phyloP scores from a whole-genome alignment of 64 coral and sea anemone genomes.

The Montipora cactus region DNA sequence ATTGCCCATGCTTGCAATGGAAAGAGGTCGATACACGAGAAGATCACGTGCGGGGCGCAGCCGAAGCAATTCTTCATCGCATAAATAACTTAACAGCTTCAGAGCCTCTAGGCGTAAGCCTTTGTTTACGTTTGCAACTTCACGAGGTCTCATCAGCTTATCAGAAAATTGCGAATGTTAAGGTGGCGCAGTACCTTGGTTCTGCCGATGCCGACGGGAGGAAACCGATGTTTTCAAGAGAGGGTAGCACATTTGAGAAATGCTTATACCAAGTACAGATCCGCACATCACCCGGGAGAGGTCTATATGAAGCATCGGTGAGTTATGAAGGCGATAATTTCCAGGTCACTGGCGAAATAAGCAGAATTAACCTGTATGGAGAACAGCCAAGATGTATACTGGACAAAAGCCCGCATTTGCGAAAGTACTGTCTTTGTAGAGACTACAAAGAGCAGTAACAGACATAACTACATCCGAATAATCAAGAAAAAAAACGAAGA shows the following conservation, averaged over 20 bases:
- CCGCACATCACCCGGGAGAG: constrained; percentile 78
- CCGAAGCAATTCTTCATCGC: constrained; percentile 69
- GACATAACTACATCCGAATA: neutral
- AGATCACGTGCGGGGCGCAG: constrained; percentile 63
- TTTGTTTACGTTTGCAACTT: constrained; percentile 78
- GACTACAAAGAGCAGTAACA: constrained; percentile 38
- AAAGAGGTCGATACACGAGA: constrained; percentile 56
- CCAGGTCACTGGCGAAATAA: constrained; percentile 73
- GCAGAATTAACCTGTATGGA: constrained; percentile 94
- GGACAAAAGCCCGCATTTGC: constrained; percentile 75
- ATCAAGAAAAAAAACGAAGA: too few species aligned
- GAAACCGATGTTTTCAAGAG: constrained; percentile 76
- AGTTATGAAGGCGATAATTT: constrained; percentile 58
- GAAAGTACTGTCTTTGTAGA: constrained; percentile 94
- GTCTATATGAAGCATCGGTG: constrained; percentile 83
- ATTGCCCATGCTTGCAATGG: constrained; percentile 91
- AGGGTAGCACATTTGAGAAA: constrained; percentile 19
- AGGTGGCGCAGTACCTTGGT: constrained; percentile 79
- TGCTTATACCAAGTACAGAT: constrained; percentile 93
- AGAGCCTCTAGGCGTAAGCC: constrained; percentile 48
- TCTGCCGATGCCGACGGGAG: constrained; percentile 81
- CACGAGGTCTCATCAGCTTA: constrained; percentile 69
- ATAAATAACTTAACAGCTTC: constrained; percentile 72
- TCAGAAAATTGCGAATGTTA: constrained; percentile 85
- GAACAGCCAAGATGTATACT: constrained; percentile 92